Evolutionary conservation across 2,113 vertebrate species (phyloP), one percentile per base, ranked within the genome.

Genomic region (Sinocyclocheilus maitianheensis): DNA sequence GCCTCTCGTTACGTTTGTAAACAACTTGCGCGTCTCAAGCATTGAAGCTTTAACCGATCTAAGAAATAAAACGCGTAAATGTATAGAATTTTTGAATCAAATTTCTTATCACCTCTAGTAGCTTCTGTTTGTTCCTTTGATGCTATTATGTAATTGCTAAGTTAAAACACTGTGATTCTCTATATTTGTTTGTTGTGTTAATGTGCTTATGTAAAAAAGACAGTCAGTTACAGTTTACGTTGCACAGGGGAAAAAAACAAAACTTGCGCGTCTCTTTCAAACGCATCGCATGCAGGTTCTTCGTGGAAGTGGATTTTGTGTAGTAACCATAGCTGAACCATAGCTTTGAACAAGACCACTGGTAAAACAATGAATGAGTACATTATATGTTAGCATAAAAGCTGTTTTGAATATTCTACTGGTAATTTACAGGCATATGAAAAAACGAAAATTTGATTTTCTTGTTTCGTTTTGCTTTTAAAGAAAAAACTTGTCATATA

Each of bases 1-100:
- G 63, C n/a, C 63, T 72, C 16, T 26, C 26, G 30, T 37, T 37
- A 37, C 69, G 69, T 72, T 72, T 72, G 48, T 77, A 77, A 77
- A 77, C 46, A 77, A 51, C 16, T 77, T 5, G 72, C 43, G 72
- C 72, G 72, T 53, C 51, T 53, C 51, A 14, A 14, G 13, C 46
- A 48, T 14, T 51, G 4, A 13, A 14, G 5, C 40, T 43, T 14
- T 16, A 14, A 53, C 1, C 16, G 3, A 3, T 48, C 46, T 48
- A 48, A 48, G 46, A 48, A 48, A 48, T 12, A 48, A 48, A 48
- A 48, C 0, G 46, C 46, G 46, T 13, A 48, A 48, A 48, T 48
- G 11, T 48, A 48, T 13, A 13, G 46, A 48, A 48, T 12, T 12
- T 12, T 48, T 48, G 3, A 12, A 8, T 43, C 11, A 5, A 1